Evolutionary conservation across 2,113 vertebrate species (phyloP).

Genomic region (Meles meles): DNA sequence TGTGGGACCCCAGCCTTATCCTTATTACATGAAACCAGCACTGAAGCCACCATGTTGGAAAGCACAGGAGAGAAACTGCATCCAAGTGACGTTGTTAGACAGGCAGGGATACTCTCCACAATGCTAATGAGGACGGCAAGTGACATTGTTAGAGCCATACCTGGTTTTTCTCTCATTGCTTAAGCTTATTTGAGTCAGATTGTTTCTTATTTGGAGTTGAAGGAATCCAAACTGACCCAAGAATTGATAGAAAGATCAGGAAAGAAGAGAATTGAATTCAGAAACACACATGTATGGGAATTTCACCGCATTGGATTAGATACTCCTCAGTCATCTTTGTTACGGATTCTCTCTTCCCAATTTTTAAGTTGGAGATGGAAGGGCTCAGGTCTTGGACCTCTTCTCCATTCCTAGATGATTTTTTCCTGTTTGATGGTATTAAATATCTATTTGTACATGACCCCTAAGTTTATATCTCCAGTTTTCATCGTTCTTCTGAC

Average conservation of each 20-base stretch:
- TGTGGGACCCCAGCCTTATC: neutral
- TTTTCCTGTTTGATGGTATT: neutral
- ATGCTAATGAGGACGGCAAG: neutral
- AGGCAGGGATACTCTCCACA: too few species aligned
- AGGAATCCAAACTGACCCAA: neutral
- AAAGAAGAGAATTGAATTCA: neutral
- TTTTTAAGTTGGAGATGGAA: neutral
- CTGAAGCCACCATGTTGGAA: neutral
- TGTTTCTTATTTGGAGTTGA: slow-evolving; percentile 34
- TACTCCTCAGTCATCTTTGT: neutral
- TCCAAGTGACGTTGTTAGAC: neutral
- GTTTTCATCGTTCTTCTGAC: neutral
- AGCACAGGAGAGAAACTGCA: neutral
- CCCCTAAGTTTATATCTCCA: neutral
- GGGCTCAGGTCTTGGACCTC: neutral
- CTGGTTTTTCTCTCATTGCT: neutral
- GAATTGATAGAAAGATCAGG: neutral
- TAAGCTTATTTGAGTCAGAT: neutral
- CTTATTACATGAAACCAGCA: neutral
- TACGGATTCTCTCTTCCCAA: neutral
- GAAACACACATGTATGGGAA: neutral
- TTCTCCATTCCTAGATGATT: neutral
- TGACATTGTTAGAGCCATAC: neutral
- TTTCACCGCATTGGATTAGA: neutral
- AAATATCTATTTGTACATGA: neutral